phyloP scores from a whole-genome alignment of 2,113 vertebrate species.

The Electrona antarctica region DNA sequence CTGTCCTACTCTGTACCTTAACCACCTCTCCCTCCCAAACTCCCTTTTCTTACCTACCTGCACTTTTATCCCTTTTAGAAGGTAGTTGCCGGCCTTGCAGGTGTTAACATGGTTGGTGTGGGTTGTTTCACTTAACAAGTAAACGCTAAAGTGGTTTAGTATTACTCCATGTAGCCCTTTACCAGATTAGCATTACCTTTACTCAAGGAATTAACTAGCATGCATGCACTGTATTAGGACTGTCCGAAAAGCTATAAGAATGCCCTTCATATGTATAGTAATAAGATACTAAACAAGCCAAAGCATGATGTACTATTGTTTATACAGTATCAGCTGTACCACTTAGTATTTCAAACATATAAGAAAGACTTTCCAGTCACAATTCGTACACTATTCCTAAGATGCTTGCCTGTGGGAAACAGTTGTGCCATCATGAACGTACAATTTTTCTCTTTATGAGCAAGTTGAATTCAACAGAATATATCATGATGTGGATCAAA shows the following conservation, averaged over 20 bases:
- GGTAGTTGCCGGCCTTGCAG: slow-evolving; percentile 64
- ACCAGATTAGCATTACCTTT: slow-evolving; percentile 47
- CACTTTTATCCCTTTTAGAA: slow-evolving; percentile 53
- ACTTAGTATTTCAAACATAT: slow-evolving; percentile 26
- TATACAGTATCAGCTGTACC: slow-evolving; percentile 33
- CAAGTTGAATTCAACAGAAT: neutral
- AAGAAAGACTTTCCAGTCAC: slow-evolving; percentile 17
- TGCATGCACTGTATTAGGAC: slow-evolving; percentile 65
- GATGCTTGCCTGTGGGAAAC: slow-evolving; percentile 7
- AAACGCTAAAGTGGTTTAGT: slow-evolving; percentile 41
- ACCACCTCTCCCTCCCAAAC: slow-evolving; percentile 28
- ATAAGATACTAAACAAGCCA: slow-evolving; percentile 41
- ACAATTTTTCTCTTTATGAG: neutral
- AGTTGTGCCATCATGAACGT: neutral
- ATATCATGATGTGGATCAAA: no score
- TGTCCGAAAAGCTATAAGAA: slow-evolving; percentile 37
- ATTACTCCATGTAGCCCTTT: slow-evolving; percentile 41
- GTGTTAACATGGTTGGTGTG: slow-evolving; percentile 53
- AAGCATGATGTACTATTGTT: slow-evolving; percentile 57
- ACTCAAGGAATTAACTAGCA: slow-evolving; percentile 53
- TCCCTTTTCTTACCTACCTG: slow-evolving; percentile 14
- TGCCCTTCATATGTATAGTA: slow-evolving; percentile 33
- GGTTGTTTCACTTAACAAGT: slow-evolving; percentile 43
- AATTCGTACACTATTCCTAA: slow-evolving; percentile 28
- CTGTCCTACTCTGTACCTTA: slow-evolving; percentile 48